phyloP scores from a whole-genome alignment of 1,140 invertebrate species.

The Drosophila nasuta region DNA sequence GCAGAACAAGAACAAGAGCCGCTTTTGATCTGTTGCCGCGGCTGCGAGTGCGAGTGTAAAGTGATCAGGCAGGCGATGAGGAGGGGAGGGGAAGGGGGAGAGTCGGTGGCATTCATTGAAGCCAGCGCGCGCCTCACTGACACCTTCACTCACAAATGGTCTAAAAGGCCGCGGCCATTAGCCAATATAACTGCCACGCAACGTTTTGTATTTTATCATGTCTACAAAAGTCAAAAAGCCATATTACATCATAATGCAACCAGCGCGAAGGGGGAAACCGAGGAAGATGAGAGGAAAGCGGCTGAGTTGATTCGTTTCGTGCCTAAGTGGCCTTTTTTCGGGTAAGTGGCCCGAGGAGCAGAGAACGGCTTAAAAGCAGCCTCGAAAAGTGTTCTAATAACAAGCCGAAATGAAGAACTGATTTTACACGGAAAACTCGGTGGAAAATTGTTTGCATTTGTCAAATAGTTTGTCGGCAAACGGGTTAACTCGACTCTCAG shows the following conservation, averaged over 20 bases:
- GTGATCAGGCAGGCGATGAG: slow-evolving; percentile 9
- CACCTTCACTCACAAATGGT: slow-evolving; percentile 72
- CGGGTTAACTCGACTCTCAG: slow-evolving; percentile 41
- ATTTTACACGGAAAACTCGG: slow-evolving; percentile 67
- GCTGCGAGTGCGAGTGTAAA: slow-evolving; percentile 6
- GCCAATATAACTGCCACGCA: slow-evolving; percentile 82
- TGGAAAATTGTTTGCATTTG: slow-evolving; percentile 78
- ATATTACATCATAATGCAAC: slow-evolving; percentile 79
- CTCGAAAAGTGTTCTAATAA: slow-evolving; percentile 78
- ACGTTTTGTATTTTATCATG: slow-evolving; percentile 83
- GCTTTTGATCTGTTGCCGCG: slow-evolving; percentile 62
- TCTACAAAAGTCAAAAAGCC: slow-evolving; percentile 83
- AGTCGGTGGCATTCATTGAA: slow-evolving; percentile 40
- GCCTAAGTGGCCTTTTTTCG: slow-evolving; percentile 80
- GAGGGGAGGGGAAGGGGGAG: background rate
- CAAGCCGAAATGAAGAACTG: slow-evolving; percentile 64
- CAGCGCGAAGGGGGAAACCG: slow-evolving; percentile 33
- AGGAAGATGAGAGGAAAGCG: background rate
- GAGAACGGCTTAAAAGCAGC: slow-evolving; percentile 48
- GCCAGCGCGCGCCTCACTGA: slow-evolving; percentile 51
- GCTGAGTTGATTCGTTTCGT: slow-evolving; percentile 59
- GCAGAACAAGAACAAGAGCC: slow-evolving; percentile 69
- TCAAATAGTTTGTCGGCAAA: slow-evolving; percentile 73
- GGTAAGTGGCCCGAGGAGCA: background rate
- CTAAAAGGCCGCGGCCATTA: slow-evolving; percentile 81